phyloP scores from a whole-genome alignment of 2,888 invertebrate genomes.

The Harpalus rufipes region DNA sequence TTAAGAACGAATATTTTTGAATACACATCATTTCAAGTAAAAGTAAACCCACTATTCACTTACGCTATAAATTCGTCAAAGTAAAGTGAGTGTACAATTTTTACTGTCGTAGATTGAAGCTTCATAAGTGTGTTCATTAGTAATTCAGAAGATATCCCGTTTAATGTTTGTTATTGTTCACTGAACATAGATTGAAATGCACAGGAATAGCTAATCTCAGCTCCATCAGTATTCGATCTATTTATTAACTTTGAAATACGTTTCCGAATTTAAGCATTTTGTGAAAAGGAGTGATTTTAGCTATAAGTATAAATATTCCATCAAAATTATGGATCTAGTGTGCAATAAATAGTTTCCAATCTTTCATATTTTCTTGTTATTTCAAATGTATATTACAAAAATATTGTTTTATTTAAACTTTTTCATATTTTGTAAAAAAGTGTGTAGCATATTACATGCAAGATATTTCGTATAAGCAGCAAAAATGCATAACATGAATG shows the following conservation, averaged over 20 bases:
- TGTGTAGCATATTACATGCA: conserved; percentile 40
- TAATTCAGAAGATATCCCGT: conserved; percentile 54
- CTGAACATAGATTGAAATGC: conserved; percentile 45
- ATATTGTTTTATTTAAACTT: background rate
- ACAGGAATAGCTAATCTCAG: conserved; percentile 33
- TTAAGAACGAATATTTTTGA: conserved; percentile 41
- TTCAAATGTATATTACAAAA: conserved; percentile 28
- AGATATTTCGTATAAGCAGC: conserved; percentile 42
- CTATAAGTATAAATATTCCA: conserved; percentile 21
- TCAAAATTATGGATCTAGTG: conserved; percentile 35
- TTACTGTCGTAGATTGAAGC: conserved; percentile 42
- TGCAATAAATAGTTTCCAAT: conserved; percentile 38
- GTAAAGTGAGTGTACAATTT: conserved; percentile 42
- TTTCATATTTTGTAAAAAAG: conserved; percentile 22
- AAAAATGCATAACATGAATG: conserved; percentile 35
- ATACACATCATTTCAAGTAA: conserved; percentile 40
- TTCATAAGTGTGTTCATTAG: conserved; percentile 49
- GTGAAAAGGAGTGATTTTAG: conserved; percentile 25
- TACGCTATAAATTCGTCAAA: conserved; percentile 35
- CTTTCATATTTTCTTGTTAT: conserved; percentile 43
- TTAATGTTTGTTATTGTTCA: conserved; percentile 53
- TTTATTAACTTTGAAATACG: background rate
- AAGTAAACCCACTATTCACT: conserved; percentile 2
- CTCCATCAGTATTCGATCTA: background rate
- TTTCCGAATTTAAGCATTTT: background rate